Evolutionary conservation across 2,888 invertebrate species (phyloP).

Genomic region (Caenorhabditis becei): DNA sequence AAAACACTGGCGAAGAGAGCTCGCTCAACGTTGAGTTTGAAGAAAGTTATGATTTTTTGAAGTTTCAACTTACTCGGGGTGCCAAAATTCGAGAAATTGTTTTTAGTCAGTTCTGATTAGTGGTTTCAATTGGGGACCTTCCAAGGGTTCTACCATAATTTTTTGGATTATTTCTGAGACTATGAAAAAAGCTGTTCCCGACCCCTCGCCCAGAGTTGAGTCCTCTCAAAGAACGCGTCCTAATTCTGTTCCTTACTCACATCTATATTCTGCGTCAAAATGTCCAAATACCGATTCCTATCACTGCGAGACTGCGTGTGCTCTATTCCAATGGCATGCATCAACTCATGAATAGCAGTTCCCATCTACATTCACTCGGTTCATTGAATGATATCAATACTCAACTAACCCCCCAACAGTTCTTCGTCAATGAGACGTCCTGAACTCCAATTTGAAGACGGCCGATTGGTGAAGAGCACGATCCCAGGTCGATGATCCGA

Average conservation of each 20-base stretch:
- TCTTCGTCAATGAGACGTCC: slow-evolving; percentile 58
- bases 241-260: slow-evolving; percentile 11
- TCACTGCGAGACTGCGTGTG: slow-evolving; percentile 64
- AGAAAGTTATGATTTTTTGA: too few species aligned
- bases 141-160: too few species aligned
- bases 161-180: too few species aligned
- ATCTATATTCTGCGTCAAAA: slow-evolving; percentile 57
- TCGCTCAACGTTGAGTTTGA: too few species aligned
- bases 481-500: slow-evolving; percentile 59
- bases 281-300: slow-evolving; percentile 51
- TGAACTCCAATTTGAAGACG: slow-evolving; percentile 60
- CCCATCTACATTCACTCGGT: slow-evolving; percentile 48
- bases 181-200: too few species aligned
- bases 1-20: too few species aligned
- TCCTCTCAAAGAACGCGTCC: too few species aligned
- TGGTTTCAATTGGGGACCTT: too few species aligned
- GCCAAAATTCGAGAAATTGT: too few species aligned
- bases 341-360: slow-evolving; percentile 61
- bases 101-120: too few species aligned
- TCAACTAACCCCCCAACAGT: slow-evolving; percentile 59
- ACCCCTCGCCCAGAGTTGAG: too few species aligned
- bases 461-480: slow-evolving; percentile 61
- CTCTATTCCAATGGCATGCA: slow-evolving; percentile 64
- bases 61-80: too few species aligned
- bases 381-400: background rate